These are phyloP conservation scores for Parasteatoda tepidariorum DNA, from an alignment of 1,140 invertebrate genomes.

Conservation along the genomic window DNA sequence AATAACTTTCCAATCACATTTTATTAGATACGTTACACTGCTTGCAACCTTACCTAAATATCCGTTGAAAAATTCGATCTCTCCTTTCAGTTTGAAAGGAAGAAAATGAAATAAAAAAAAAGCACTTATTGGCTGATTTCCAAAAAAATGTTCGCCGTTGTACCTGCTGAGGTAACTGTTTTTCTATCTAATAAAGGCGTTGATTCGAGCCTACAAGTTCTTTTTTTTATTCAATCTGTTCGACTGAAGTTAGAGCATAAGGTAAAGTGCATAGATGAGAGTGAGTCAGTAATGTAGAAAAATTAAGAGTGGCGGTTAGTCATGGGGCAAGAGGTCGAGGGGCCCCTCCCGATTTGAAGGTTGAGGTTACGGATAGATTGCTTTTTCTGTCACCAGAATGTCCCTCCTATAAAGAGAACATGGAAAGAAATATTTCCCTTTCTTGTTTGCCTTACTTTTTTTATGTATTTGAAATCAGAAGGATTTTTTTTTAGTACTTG, in stretches of 20 bases:
- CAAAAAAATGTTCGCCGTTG: neutral
- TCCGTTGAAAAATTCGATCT: neutral
- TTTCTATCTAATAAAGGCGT: neutral
- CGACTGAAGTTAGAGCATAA: no score
- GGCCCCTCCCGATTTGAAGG: neutral
- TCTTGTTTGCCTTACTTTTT: no score
- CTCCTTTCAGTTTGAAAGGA: neutral
- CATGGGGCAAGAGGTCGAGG: neutral
- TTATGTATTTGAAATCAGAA: neutral
- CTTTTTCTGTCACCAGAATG: neutral
- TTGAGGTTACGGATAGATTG: neutral
- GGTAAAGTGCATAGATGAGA: neutral
- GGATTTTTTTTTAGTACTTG: neutral
- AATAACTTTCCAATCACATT: neutral
- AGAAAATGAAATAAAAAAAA: neutral
- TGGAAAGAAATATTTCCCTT: no score
- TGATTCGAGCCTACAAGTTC: neutral
- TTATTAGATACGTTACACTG: neutral
- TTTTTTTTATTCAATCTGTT: neutral
- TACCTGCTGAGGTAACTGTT: neutral
- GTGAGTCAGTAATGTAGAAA: neutral
- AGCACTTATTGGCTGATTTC: neutral
- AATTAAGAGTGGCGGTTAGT: neutral
- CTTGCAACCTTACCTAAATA: neutral
- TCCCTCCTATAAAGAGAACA: neutral